Evolutionary conservation across 1,140 invertebrate genomes (phyloP), one percentile per base, ranked within the genome.

Genomic region (Yoshiicerus persimilis): DNA sequence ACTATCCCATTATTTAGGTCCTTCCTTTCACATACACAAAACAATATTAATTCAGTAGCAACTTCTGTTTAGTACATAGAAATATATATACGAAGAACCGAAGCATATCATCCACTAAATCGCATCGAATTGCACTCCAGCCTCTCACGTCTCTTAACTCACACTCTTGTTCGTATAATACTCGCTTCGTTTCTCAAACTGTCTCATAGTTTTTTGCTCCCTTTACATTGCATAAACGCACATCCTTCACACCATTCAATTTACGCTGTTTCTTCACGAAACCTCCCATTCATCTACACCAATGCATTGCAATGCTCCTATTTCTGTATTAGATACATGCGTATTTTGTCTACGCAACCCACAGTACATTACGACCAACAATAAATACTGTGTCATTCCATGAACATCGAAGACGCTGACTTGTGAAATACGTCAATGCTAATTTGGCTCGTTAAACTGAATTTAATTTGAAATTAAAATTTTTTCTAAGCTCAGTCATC

Each of bases 51-150:
- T n/a, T n/a, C n/a, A n/a, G n/a, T n/a, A n/a, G n/a, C n/a, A n/a
- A n/a, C n/a, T n/a, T n/a, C n/a, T n/a, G n/a, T n/a, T n/a, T n/a
- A n/a, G n/a, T n/a, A n/a, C n/a, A n/a, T n/a, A n/a, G n/a, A n/a
- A n/a, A n/a, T n/a, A n/a, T 41, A 47, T 20, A 41, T 41, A 30
- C 16, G 83, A 84, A 25, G 16, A 84, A 23, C 41, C 83, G 16
- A 20, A 84, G 38, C 83, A 84, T 84, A 84, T 84, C 83, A 39
- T 13, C 36, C 36, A 47, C 83, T 84, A 41, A 41, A 84, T 84
- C 83, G 83, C 83, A 84, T 84, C 83, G 83, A 84, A 84, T 84
- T 84, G 38, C 83, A 84, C 83, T 84, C 83, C 9, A 27, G n/a
- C 25, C 83, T 41, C 83, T 84, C 25, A 30, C 34, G 32, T 80